Evolutionary conservation across 2,888 invertebrate genomes (phyloP).

Genomic region (Scaptodrosophila latifasciaeformis): DNA sequence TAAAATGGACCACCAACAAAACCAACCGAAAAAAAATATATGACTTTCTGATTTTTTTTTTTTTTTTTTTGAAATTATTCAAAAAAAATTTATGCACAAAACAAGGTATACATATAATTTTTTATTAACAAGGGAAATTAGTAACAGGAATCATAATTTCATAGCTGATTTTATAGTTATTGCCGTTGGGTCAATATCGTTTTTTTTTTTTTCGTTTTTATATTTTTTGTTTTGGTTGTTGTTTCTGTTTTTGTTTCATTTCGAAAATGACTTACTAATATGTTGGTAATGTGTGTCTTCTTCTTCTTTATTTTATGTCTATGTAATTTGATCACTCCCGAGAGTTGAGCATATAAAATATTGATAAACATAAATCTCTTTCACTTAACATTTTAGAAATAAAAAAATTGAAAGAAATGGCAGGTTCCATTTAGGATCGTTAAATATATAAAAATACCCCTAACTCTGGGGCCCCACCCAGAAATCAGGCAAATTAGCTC

Average conservation of each 20-base stretch:
- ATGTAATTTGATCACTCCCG: background rate
- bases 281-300: conserved; percentile 4
- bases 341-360: conserved; percentile 4
- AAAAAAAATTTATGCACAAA: background rate
- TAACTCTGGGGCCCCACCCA: conserved; percentile 37
- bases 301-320: background rate
- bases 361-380: conserved; percentile 43
- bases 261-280: conserved; percentile 18
- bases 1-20: conserved; percentile 66
- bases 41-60: no score
- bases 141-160: conserved; percentile 64
- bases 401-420: no score
- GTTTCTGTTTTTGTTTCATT: conserved; percentile 34
- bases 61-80: no score
- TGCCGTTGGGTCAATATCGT: conserved; percentile 14
- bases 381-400: background rate
- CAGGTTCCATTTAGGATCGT: no score
- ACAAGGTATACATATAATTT: conserved; percentile 49
- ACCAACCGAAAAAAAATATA: no score
- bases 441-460: conserved; percentile 29
- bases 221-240: conserved; percentile 31
- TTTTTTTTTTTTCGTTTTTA: conserved; percentile 44
- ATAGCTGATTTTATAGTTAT: no score
- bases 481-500: no score
- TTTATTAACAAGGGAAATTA: conserved; percentile 68